Base-by-base conservation (phyloP, 2,888 invertebrate genomes). In the Eupithecia insigniata region DNA sequence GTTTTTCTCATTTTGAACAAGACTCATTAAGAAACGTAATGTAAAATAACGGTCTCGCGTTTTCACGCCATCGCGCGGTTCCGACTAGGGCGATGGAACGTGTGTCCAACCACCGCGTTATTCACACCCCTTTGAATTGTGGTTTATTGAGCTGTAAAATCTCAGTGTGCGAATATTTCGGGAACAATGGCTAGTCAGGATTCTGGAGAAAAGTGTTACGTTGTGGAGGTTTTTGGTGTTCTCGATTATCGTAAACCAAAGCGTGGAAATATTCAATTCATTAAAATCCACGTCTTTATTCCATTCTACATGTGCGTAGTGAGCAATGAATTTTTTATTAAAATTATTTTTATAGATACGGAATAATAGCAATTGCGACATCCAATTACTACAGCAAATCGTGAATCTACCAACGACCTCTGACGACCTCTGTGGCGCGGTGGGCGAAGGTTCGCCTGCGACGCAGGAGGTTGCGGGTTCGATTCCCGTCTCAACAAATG, bases 121-220 rank as follows among this genome's bases (percentile, higher is more conserved):
- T 76, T 78, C 74, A 78, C 78, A 76, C 78, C 73, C 66, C 67
- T 76, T 72, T 72, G 79, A 74, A 76, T 75, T 72, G 67, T 71
- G 70, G 79, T 73, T 76, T 74, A 79, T 72, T 79, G 74, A 74
- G 68, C 78, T 76, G 78, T 79, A 76, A 76, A 79, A 79, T 78
- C 76, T 78, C 75, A 74, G 72, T 70, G 70, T 18, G 66, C n/a
- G 66, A 61, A 66, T 73, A 76, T 78, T 78, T 78, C 64, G 62
- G 65, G 67, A 68, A 64, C 71, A 73, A 71, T 72, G n/a, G 69
- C 30, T 30, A 60, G 60, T 62, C n/a, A 39, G 69, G 51, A 55
- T 43, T 62, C 2, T 28, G 51, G 55, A 60, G 64, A 61, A 71
- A 64, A 64, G 14, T 62, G 18, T 36, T 22, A 18, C 61, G 4